Base-by-base conservation (phyloP, 2,797 vertebrate species). In the Gymnoscopelus microlampas region DNA sequence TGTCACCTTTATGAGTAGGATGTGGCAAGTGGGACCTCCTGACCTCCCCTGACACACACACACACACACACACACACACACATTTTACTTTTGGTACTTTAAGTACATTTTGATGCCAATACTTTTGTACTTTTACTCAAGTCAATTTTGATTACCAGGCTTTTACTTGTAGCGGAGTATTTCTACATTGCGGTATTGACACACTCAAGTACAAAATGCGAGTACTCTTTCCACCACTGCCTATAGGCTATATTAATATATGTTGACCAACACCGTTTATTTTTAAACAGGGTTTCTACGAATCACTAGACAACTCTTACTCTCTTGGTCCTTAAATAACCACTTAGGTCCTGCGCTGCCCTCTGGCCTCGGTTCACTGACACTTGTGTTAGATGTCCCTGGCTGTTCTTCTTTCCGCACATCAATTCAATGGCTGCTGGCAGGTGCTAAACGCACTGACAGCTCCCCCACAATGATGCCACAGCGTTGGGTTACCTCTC, bases 371-470 rank as follows among this genome's bases (percentile, higher is more conserved):
- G 15, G 59, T 53, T 76, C 79, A 80, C 63, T 83, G 73, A 74
- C 67, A 70, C 23, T 59, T 70, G 58, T 9, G 68, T 72, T 71
- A 77, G 49, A 49, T 9, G 3, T 76, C 71, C 78, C 23, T 54
- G 48, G 10, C 57, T 66, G 76, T 79, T 66, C 13, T 1, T 32
- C 63, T 29, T 29, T 29, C 59, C 24, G 32, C 66, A 29, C 60
- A 66, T 78, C 60, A 72, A 71, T 82, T 60, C 47, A 64, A 75
- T 13, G 0, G 24, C 67, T 55, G 26, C 3, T 11, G 74, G 62
- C 79, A 86, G 77, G 73, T 82, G 82, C 68, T 10, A 73, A 70
- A 23, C 48, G 48, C 80, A 70, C n/a, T 54, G 61, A 80, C 69
- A 75, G 60, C 12, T 48, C 14, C 24, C 39, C 15, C 50, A 67